phyloP scores from a whole-genome alignment of 30 jellyfish, hydroid and myxozoan species.

The Catostylus mosaicus region DNA sequence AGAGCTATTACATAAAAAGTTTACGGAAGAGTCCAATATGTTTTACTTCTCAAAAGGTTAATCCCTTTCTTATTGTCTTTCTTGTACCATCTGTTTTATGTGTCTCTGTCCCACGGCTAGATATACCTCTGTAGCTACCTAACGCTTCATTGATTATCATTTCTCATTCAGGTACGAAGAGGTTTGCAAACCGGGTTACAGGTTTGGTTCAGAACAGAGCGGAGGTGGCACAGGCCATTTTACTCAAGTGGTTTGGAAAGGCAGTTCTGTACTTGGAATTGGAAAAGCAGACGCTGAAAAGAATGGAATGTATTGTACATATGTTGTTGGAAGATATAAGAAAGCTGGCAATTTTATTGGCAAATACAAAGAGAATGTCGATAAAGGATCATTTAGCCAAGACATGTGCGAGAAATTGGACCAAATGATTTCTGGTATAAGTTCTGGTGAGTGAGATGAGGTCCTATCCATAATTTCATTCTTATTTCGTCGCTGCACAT shows the following conservation, averaged over 20 bases:
- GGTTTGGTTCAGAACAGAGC: slow-evolving; percentile 33
- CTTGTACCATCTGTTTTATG: no score
- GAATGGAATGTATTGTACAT: slow-evolving; percentile 78
- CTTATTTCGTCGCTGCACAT: no score
- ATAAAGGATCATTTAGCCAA: slow-evolving; percentile 71
- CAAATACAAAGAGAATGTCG: slow-evolving; percentile 72
- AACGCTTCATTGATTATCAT: no score
- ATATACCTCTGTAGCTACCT: slow-evolving; percentile 1
- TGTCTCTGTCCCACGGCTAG: slow-evolving; percentile 42
- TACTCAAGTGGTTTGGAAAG: slow-evolving; percentile 86
- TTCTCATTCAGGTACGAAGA: slow-evolving; percentile 77
- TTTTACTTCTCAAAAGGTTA: no score
- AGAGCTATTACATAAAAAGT: no score
- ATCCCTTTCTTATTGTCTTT: no score
- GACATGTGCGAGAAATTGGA: slow-evolving; percentile 52
- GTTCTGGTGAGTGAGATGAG: no score
- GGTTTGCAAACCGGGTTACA: slow-evolving; percentile 81
- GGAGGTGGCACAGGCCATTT: slow-evolving; percentile 48
- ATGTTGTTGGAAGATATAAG: slow-evolving; percentile 84
- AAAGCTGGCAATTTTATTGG: slow-evolving; percentile 84
- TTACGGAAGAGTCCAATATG: no score
- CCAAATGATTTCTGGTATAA: slow-evolving; percentile 40
- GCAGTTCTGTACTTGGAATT: slow-evolving; percentile 46
- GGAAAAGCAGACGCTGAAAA: slow-evolving; percentile 73
- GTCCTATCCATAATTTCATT: no score